Base-by-base conservation (phyloP, 2,113 vertebrate genomes). In the Rhombomys opimus region DNA sequence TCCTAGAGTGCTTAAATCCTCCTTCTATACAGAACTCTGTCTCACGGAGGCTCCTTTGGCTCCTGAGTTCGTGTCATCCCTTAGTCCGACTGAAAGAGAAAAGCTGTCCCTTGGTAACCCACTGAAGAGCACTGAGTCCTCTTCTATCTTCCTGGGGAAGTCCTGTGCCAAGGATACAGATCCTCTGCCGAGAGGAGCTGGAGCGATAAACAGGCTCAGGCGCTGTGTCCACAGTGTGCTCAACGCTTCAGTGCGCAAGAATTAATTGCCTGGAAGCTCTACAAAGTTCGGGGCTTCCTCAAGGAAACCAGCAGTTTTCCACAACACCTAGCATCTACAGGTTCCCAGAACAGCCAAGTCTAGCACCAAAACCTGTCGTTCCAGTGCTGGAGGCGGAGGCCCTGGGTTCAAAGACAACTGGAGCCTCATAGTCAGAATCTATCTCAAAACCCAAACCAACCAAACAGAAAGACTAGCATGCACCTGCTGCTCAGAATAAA, bases 401-500 rank as follows among this genome's bases (percentile, higher is more conserved):
- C 7, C 14, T 5, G 30, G 63, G 88, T 61, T 65, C 18, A 65
- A 90, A 46, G 72, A 41, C 27, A 63, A 14, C 9, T 1, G 4
- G 38, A 12, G 38, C 73, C 52, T 50, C 7, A 30, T 23, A 65
- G 18, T 35, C 8, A 90, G 72, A 77, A 38, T 59, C n/a, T 32
- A 18, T 61, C 87, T 61, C 72, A 90, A 65, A 90, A 77, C 18
- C 7, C 35, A 88, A 87, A 67, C 9, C 84, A 86, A 46, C 4
- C 82, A 50, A 32, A 67, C 15, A 32, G 22, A 86, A 68, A 67
- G 8, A 46, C 41, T 67, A 67, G 15, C 52, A 12, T 22, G 7
- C 67, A 59, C 80, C 80, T 85, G 87, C 73, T 77, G n/a, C 54
- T 90, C 65, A 95, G 72, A 61, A 89, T 67, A n/a, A 90, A 80